Conservation (phyloP, 2,797 vertebrate species). For the Urophycis tenuis region DNA sequence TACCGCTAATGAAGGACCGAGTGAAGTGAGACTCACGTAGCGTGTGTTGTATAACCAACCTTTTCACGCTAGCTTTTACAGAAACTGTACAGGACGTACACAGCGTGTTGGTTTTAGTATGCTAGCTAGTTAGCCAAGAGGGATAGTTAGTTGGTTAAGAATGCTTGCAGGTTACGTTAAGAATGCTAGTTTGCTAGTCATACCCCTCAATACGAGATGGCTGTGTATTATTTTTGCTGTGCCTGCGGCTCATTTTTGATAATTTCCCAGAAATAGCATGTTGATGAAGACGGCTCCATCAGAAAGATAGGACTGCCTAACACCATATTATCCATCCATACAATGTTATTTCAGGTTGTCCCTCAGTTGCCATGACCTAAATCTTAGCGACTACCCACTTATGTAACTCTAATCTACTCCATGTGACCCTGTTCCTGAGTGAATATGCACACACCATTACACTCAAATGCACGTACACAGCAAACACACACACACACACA, state of each 20-base stretch:
- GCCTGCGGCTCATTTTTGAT: neutral
- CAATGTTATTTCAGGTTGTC: constrained; percentile 29
- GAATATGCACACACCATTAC: constrained; percentile 3
- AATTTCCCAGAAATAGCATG: neutral
- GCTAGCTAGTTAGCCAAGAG: neutral
- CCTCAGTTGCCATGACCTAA: constrained; percentile 45
- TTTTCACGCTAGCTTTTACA: neutral
- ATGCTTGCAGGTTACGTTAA: neutral
- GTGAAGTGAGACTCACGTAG: neutral
- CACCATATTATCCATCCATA: constrained; percentile 18
- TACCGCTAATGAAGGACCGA: neutral
- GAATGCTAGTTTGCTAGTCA: neutral
- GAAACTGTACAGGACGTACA: too few species aligned
- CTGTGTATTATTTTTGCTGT: neutral
- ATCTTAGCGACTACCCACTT: constrained; percentile 49
- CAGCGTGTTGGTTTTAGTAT: too few species aligned
- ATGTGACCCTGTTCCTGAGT: constrained; percentile 45
- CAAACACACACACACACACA: constrained; percentile 10
- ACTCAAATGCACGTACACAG: neutral
- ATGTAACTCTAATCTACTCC: constrained; percentile 46
- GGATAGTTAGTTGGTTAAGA: neutral
- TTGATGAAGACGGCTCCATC: neutral
- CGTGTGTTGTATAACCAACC: neutral
- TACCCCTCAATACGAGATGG: neutral
- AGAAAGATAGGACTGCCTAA: constrained; percentile 18